Base-by-base conservation (phyloP, 2,888 invertebrate genomes). In the Euzetes globulus region DNA sequence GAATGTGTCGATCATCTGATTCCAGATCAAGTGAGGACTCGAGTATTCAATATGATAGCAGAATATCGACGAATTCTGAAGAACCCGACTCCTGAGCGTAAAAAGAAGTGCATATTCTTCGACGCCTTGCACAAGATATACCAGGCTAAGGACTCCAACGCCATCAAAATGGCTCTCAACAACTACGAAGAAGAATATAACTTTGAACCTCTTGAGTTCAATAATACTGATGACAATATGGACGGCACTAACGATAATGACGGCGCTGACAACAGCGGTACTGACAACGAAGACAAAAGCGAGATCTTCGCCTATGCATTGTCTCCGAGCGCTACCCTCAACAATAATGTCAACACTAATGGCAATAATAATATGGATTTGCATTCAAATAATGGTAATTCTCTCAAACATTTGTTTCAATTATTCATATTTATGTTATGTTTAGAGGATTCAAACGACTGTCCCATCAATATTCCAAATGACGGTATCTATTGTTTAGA, bases 21-120 rank as follows among this genome's bases (percentile, higher is more conserved):
- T 29, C 3, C 52, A 76, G 77, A 77, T 50, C 77, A 77, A 72
- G 77, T 77, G 15, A 58, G 77, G 47, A 77, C 77, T 17, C 71
- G 77, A 17, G 76, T 77, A 1, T 77, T 77, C 50, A 77, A 77
- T 60, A 77, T 77, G 77, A 76, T 77, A 58, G 77, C 77, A n/a
- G 77, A 77, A 37, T 77, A 77, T 45, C 63, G 76, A 60, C 22
- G 77, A n/a, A 77, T 77, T 37, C 41, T 76, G 52, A 77, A 74
- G 47, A 76, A 76, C 72, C 75, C 77, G 9, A 76, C 75, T 7
- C 71, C 74, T 15, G 77, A 77, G 33, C 58, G 77, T 5, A 73
- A 72, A 25, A 76, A 76, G 55, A 77, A 77, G 45, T 77, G 77
- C 37, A 76, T 77, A 29, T 77, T 77, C 50, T 77, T 77, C 25